These are phyloP conservation scores for Gephyroberyx darwinii DNA, from an alignment of 2,797 vertebrate species.

Conservation along the genomic window DNA sequence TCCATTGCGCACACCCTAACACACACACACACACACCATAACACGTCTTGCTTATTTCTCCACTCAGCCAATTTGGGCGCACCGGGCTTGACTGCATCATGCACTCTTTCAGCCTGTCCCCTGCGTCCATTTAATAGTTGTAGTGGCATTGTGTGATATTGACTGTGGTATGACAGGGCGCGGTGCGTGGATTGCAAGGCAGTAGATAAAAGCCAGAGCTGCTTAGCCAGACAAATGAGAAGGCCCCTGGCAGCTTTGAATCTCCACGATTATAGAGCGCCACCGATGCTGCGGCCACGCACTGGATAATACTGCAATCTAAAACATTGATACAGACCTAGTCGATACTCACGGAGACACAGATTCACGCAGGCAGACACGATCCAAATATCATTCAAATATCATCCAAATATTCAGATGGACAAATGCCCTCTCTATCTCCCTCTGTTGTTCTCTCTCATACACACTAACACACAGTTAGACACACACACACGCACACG, in stretches of 20 bases:
- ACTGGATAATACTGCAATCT: conserved; percentile 33
- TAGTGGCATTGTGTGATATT: conserved; percentile 45
- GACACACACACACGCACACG: neutral
- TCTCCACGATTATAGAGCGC: conserved; percentile 53
- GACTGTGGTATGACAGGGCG: conserved; percentile 46
- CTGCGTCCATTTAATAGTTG: conserved; percentile 55
- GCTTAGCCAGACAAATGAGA: conserved; percentile 67
- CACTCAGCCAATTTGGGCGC: conserved; percentile 31
- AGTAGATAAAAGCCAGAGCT: conserved; percentile 51
- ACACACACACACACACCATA: conserved; percentile 4
- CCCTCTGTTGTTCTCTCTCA: too few relatives aligned
- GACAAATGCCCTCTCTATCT: too few relatives aligned
- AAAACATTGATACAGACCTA: conserved; percentile 18
- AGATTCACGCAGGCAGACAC: neutral
- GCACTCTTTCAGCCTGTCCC: conserved; percentile 35
- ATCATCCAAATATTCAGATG: neutral
- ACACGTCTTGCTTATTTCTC: conserved; percentile 11
- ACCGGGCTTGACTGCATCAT: conserved; percentile 23
- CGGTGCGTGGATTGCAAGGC: conserved; percentile 36
- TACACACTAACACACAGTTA: too few relatives aligned
- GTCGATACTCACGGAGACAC: neutral
- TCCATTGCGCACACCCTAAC: conserved; percentile 7
- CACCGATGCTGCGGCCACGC: conserved; percentile 37
- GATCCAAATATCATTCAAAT: too few relatives aligned
- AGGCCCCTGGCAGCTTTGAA: conserved; percentile 57